These are phyloP conservation scores for Lophotriccus pileatus DNA, from an alignment of 2,797 vertebrate species.

Conservation along the genomic window DNA sequence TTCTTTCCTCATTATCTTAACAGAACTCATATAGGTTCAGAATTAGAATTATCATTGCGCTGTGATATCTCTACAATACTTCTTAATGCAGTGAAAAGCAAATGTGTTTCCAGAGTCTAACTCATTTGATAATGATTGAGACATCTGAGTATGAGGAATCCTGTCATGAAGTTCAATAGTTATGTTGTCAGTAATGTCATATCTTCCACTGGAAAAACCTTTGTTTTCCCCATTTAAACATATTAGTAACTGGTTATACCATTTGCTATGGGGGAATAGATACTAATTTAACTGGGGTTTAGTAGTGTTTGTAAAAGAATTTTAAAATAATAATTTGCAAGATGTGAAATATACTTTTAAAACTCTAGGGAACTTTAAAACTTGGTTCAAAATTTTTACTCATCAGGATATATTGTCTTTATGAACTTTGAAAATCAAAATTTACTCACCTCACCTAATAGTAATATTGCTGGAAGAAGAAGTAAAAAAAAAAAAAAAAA, in stretches of 20 bases:
- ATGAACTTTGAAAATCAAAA: background rate
- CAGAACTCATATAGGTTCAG: background rate
- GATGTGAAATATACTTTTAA: background rate
- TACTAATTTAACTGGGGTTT: background rate
- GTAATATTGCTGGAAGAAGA: background rate
- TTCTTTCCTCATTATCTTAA: slow-evolving; percentile 39
- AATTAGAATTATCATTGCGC: slow-evolving; percentile 7
- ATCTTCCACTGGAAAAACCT: background rate
- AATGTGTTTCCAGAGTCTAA: slow-evolving; percentile 20
- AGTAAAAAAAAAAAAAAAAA: background rate
- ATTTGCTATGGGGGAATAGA: background rate
- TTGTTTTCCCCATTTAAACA: background rate
- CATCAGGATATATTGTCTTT: background rate
- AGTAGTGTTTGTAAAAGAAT: background rate
- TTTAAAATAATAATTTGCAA: background rate
- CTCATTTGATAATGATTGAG: slow-evolving; percentile 31
- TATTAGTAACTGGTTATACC: background rate
- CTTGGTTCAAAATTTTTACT: background rate
- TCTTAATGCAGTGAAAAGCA: background rate
- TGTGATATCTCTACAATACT: background rate
- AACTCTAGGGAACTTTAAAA: background rate
- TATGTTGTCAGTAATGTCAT: background rate
- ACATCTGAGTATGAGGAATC: slow-evolving; percentile 6
- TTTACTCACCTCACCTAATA: background rate
- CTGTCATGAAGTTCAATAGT: slow-evolving; percentile 5